Evolutionary conservation across 2,888 invertebrate genomes (phyloP), one percentile per base, ranked within the genome.

Genomic region (Clitarchus hookeri): DNA sequence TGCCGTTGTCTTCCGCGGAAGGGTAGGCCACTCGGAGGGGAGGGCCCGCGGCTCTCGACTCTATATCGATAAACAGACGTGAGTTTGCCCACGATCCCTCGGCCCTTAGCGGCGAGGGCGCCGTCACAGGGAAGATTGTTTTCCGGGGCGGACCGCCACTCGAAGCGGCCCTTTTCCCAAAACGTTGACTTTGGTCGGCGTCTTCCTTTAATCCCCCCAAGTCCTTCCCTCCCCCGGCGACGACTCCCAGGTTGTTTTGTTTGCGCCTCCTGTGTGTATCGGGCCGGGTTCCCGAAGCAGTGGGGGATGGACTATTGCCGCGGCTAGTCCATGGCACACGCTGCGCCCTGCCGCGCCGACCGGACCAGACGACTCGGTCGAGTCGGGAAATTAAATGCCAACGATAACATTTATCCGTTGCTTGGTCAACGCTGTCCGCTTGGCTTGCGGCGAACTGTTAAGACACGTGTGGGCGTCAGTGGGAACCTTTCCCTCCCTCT

Each of bases 131-230:
- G n/a, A 23, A 1, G 65, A 65, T 65, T 65, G 65, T 65, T 65
- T 65, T 65, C n/a, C 23, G 65, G 65, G 65, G 23, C 65, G 16
- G n/a, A 65, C 19, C 65, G 23, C 65, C n/a, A 65, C 65, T 65
- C 65, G 65, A 65, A 19, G 48, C 0, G 48, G n/a, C 65, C 65
- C 65, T 19, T 8, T n/a, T n/a, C 11, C n/a, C 11, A 16, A 19
- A 65, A 65, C 3, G 65, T 65, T 65, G 65, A 65, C 65, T 65
- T 65, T 65, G n/a, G 65, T 65, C 65, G 65, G 65, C 65, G 65
- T 65, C 65, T 65, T 65, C 65, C 65, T 65, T 65, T 65, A 65
- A 65, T 65, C 65, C 65, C n/a, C 16, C 48, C 4, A 8, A 1
- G 1, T 6, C 11, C 48, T 8, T 16, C 48, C 48, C 48, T n/a